These are phyloP conservation scores for Fregetta grallaria DNA, from an alignment of 2,113 vertebrate genomes.

Conservation along the genomic window DNA sequence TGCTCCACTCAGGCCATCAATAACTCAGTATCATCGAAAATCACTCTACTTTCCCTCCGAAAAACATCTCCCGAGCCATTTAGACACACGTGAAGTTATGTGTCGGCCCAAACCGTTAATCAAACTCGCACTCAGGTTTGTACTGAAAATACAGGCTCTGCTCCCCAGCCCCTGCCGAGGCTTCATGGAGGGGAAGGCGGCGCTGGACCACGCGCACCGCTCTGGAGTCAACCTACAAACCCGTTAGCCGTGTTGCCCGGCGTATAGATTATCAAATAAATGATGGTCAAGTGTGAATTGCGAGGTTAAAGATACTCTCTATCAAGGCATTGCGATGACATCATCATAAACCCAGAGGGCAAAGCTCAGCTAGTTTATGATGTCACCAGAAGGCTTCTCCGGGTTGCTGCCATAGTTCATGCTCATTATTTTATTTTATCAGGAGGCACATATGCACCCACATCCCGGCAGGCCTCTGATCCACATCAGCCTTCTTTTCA, in stretches of 20 bases:
- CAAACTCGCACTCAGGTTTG: not conserved
- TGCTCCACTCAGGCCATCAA: not conserved
- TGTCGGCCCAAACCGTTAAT: rapidly evolving
- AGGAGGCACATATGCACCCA: rapidly evolving
- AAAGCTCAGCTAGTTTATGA: constrained; percentile 49
- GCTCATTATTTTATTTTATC: not conserved
- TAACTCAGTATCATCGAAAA: not conserved
- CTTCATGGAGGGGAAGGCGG: not conserved
- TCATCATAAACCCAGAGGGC: constrained; percentile 38
- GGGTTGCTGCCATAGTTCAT: not conserved
- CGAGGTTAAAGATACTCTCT: not conserved
- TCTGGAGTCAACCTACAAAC: not conserved
- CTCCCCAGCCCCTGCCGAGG: not conserved
- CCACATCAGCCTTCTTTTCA: not conserved
- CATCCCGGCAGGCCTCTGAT: not conserved
- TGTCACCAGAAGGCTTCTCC: not conserved
- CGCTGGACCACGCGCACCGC: rapidly evolving
- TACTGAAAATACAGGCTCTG: rapidly evolving
- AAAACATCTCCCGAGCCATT: not conserved
- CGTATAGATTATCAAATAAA: constrained; percentile 1
- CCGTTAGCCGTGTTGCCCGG: not conserved
- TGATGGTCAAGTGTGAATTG: not conserved
- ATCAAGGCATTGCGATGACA: constrained; percentile 23
- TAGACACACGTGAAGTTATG: rapidly evolving
- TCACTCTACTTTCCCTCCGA: not conserved